Evolutionary conservation across 1,140 invertebrate genomes (phyloP).

Genomic region (Euura lappo): DNA sequence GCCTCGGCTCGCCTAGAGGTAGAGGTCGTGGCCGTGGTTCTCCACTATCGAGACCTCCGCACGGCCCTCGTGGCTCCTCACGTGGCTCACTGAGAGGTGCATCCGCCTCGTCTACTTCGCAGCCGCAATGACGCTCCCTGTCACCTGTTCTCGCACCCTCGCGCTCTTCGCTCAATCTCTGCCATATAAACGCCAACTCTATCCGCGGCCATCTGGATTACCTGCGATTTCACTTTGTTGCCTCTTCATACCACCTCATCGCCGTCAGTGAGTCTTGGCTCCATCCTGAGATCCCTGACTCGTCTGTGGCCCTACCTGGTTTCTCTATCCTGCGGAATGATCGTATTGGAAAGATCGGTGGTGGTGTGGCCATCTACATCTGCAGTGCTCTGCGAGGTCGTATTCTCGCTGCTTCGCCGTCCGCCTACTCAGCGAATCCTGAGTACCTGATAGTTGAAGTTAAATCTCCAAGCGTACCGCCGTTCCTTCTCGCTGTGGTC

Average conservation of each 20-base stretch:
- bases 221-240: too few relatives aligned
- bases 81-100: not conserved
- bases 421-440: not conserved
- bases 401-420: slow-evolving; percentile 1
- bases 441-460: slow-evolving; percentile 12
- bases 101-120: not conserved
- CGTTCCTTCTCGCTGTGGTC: slow-evolving; percentile 14
- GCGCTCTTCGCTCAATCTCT: not conserved
- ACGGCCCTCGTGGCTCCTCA: not conserved
- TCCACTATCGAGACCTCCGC: not conserved
- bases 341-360: slow-evolving; percentile 6
- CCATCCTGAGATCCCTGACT: too few relatives aligned
- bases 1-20: not conserved
- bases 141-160: not conserved
- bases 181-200: too few relatives aligned
- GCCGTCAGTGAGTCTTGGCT: too few relatives aligned
- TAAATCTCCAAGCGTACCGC: not conserved
- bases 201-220: too few relatives aligned
- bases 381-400: not conserved
- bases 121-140: too few relatives aligned
- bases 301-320: too few relatives aligned
- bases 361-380: slow-evolving; percentile 14
- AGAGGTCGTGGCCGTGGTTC: not conserved
- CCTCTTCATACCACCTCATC: too few relatives aligned
- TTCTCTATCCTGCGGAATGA: too few relatives aligned